Percentiles rank a stretch among this genome's conserved stretches.
These are phyloP conservation scores for Eubucco bourcierii DNA, from an alignment of 2,113 vertebrate species.

Conservation along the genomic window DNA sequence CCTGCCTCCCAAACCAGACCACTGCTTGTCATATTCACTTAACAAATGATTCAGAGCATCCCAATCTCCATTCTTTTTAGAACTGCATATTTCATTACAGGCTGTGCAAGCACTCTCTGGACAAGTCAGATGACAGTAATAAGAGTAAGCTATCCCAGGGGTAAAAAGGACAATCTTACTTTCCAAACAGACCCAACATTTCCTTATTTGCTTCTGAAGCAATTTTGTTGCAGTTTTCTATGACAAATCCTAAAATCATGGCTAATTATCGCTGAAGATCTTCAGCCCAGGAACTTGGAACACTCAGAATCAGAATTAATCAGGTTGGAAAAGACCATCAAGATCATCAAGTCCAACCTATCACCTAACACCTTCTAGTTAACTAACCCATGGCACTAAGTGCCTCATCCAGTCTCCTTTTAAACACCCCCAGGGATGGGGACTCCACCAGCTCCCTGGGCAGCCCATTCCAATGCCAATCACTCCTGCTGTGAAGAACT, in stretches of 20 bases:
- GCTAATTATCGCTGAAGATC: neutral
- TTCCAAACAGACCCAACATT: neutral
- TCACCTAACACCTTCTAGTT: too few relatives aligned
- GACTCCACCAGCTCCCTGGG: too few relatives aligned
- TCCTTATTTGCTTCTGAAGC: neutral
- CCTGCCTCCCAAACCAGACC: neutral
- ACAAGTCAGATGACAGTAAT: conserved; percentile 4
- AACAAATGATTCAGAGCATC: conserved; percentile 2
- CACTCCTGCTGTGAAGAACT: too few relatives aligned
- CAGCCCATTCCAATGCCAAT: too few relatives aligned
- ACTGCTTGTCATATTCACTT: conserved; percentile 21
- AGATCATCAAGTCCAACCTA: too few relatives aligned
- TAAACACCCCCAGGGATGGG: too few relatives aligned
- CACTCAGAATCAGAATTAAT: too few relatives aligned
- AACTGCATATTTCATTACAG: conserved; percentile 20
- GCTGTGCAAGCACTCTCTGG: neutral
- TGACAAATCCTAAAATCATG: neutral
- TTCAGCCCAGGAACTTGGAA: neutral
- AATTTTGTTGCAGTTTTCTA: neutral
- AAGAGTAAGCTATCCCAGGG: neutral
- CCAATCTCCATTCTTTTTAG: neutral
- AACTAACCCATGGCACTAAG: too few relatives aligned
- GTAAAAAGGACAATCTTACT: neutral
- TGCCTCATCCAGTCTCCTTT: too few relatives aligned
- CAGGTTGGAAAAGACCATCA: too few relatives aligned